These are phyloP conservation scores for Xylota sylvarum DNA, from an alignment of 2,888 invertebrate genomes.

Conservation along the genomic window DNA sequence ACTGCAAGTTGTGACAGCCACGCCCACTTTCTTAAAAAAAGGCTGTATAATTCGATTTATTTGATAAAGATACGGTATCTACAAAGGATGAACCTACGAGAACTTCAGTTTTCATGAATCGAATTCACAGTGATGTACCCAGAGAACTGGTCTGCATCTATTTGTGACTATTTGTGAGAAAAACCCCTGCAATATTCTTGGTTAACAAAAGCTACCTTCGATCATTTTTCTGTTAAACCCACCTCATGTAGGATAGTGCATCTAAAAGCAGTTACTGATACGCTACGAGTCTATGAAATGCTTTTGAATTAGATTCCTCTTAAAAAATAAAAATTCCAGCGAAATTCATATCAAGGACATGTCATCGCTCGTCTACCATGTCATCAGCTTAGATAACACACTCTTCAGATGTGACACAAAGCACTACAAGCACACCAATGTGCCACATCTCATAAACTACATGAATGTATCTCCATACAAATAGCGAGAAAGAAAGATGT, in stretches of 20 bases:
- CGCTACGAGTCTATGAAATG: not conserved
- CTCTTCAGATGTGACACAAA: constrained; percentile 36
- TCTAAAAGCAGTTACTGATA: not conserved
- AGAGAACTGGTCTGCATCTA: too few relatives aligned
- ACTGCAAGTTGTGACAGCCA: too few relatives aligned
- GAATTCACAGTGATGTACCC: too few relatives aligned
- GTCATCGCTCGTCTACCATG: constrained; percentile 23
- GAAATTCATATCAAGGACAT: constrained; percentile 66
- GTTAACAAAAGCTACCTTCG: too few relatives aligned
- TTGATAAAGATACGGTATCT: too few relatives aligned
- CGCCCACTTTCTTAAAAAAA: too few relatives aligned
- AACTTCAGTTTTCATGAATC: too few relatives aligned
- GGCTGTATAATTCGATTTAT: too few relatives aligned
- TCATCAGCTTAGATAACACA: constrained; percentile 37
- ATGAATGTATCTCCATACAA: constrained; percentile 11
- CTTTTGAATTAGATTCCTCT: not conserved
- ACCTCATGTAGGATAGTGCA: not conserved
- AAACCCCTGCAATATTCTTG: too few relatives aligned
- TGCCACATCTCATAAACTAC: constrained; percentile 30
- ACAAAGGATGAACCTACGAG: too few relatives aligned
- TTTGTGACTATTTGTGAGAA: too few relatives aligned
- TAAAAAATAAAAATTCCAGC: constrained; percentile 24
- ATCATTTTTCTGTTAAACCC: too few relatives aligned
- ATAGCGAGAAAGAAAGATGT: not conserved
- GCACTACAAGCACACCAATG: not conserved